Conservation (phyloP, 2,888 invertebrate genomes). For the Noctua fimbriata region DNA sequence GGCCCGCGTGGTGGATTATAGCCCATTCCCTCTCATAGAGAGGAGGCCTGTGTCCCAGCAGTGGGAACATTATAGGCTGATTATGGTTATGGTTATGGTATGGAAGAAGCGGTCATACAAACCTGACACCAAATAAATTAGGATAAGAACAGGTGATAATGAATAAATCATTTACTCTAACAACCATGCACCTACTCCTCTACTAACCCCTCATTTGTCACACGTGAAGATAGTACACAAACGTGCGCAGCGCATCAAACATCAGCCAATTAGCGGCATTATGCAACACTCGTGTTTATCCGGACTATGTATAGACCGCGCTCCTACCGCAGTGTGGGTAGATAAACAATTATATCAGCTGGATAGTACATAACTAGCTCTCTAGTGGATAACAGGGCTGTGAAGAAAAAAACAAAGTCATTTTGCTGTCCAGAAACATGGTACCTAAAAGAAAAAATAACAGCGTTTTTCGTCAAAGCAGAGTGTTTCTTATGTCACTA, state of each 20-base stretch:
- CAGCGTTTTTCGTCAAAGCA: no score
- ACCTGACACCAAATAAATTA: no score
- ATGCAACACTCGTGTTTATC: conserved; percentile 19
- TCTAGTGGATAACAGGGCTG: background rate
- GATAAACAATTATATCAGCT: background rate
- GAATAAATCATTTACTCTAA: background rate
- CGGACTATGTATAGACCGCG: conserved; percentile 39
- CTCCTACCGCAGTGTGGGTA: conserved; percentile 2
- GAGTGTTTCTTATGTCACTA: no score
- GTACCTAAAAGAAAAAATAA: background rate
- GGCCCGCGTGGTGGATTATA: no score
- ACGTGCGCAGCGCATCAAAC: background rate
- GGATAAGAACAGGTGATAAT: no score
- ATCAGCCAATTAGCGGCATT: conserved; percentile 33
- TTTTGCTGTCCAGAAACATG: background rate
- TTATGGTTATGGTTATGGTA: no score
- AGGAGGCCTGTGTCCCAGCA: no score
- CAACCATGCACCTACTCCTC: background rate
- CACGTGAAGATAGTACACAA: conserved; percentile 21
- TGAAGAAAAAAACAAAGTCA: background rate
- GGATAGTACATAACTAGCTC: background rate
- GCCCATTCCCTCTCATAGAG: no score
- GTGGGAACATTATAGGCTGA: no score
- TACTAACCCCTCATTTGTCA: background rate
- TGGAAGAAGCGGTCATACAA: no score